Evolutionary conservation across 30 jellyfish, hydroid and myxozoan genomes (phyloP).

Genomic region (Nemopilema nomurai): DNA sequence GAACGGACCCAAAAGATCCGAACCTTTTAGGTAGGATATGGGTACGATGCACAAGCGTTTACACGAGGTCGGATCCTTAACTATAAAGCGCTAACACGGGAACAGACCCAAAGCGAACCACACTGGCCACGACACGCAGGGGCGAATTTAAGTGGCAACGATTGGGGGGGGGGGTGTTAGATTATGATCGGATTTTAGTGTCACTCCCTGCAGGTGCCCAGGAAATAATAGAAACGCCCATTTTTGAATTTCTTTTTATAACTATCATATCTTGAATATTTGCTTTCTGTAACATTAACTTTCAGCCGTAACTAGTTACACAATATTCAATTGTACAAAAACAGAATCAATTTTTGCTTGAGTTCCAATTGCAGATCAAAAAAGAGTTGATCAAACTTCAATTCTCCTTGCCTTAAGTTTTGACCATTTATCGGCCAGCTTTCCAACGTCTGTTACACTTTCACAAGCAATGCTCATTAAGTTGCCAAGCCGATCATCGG

Average conservation of each 20-base stretch:
- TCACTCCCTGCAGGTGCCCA: neutral
- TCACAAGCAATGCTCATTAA: constrained; percentile 28
- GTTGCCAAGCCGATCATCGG: constrained; percentile 25
- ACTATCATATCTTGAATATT: constrained; percentile 1
- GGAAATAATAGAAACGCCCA: neutral
- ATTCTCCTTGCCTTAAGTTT: constrained; percentile 14
- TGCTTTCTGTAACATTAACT: constrained; percentile 11
- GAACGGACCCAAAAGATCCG: no score
- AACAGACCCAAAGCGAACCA: no score
- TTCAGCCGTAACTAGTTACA: constrained; percentile 6
- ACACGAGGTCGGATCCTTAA: no score
- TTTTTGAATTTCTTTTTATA: neutral
- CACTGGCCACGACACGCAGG: no score
- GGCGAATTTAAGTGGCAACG: neutral
- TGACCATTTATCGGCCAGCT: constrained; percentile 40
- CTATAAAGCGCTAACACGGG: no score
- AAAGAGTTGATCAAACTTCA: constrained; percentile 22
- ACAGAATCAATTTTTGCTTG: no score
- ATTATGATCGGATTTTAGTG: neutral
- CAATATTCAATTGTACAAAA: neutral
- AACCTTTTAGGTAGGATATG: no score
- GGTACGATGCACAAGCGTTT: no score
- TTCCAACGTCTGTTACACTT: constrained; percentile 20
- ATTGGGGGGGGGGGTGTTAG: neutral
- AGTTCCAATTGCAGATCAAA: constrained; percentile 6